Evolutionary conservation across 2,797 vertebrate species (phyloP), one percentile per base, ranked within the genome.

Genomic region (Danio albolineatus): DNA sequence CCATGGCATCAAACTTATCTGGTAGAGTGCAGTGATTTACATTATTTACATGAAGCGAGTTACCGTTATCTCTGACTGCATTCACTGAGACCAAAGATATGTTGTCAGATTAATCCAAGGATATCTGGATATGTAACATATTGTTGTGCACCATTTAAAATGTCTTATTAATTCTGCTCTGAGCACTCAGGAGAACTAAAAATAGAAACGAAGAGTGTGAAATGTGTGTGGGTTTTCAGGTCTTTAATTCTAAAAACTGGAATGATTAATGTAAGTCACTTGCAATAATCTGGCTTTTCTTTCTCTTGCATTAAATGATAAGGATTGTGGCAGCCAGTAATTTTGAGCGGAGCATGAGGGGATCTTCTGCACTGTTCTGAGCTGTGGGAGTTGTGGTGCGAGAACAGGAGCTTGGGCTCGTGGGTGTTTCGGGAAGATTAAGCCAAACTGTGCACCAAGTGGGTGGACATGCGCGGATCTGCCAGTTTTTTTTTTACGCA

Each of bases 401-500:
- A 44, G 65, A 61, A 78, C 56, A 28, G 14, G 44, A 59, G 56
- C 76, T 60, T 0, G 44, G 28, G 76, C 10, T 51, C 61, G 76
- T 70, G 76, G 76, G 66, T 78, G 66, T 71, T 53, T 61, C 10
- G 16, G 36, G 17, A 71, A 53, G 44, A 78, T 61, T n/a, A 17
- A 51, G 82, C 44, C 62, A 28, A 59, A 62, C 81, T 39, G 73
- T 64, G 67, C 88, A 85, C 82, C 82, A 44, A 73, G 79, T 78
- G 85, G 75, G n/a, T 43, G 54, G 76, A 78, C 65, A 78, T 43
- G 65, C 17, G 5, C 39, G 28, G 28, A 70, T 78, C 17, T 43
- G 76, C 57, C 73, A n/a, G 17, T 60, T 87, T 72, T 72, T 87
- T 72, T 72, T 70, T 86, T 84, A 83, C 82, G 16, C 74, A 61